phyloP scores from a whole-genome alignment of 2,113 vertebrate species.

The Gallinago jamesoni region DNA sequence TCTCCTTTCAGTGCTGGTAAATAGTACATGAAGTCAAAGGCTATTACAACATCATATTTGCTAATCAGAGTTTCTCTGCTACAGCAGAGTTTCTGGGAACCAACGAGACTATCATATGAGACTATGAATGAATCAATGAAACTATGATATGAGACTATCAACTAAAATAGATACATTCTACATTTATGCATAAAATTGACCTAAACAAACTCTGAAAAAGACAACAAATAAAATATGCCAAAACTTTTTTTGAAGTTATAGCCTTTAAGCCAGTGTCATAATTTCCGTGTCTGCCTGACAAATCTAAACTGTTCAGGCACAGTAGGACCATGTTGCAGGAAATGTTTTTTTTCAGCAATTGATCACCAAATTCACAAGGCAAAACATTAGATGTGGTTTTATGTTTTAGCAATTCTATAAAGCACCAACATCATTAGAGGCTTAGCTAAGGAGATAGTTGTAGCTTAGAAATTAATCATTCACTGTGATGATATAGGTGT shows the following conservation, averaged over 20 bases:
- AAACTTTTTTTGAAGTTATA: neutral
- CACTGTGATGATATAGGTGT: neutral
- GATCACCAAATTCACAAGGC: neutral
- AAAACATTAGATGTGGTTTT: neutral
- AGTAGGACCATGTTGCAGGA: neutral
- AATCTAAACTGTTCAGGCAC: neutral
- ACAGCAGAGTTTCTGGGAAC: constrained; percentile 8
- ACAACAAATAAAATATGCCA: neutral
- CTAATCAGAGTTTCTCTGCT: neutral
- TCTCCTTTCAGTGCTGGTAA: neutral
- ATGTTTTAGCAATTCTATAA: neutral
- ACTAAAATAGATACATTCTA: neutral
- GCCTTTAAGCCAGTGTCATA: neutral
- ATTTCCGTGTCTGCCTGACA: neutral
- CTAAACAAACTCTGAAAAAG: neutral
- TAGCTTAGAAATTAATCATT: neutral
- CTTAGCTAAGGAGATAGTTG: neutral
- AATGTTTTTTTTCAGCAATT: neutral
- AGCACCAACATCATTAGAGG: neutral
- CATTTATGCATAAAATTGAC: neutral
- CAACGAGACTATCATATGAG: neutral
- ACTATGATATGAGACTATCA: neutral
- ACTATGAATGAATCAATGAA: neutral
- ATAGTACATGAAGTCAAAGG: neutral
- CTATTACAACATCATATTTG: neutral